Conservation (phyloP, 2,888 invertebrate genomes). For the Eurytoma adleriae region DNA sequence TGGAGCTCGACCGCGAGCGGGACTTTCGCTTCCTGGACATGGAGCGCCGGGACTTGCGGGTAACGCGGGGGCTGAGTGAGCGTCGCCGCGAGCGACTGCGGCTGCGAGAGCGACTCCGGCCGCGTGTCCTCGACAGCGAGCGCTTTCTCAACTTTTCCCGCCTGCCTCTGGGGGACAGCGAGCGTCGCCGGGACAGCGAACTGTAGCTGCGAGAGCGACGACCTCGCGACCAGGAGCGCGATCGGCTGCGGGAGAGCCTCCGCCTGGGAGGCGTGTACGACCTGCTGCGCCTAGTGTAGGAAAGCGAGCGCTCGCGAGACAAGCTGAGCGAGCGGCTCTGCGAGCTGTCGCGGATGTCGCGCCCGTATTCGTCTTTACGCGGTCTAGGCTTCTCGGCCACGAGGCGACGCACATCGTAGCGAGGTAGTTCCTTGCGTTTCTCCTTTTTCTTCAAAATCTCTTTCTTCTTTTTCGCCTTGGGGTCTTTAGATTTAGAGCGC, state of each 20-base stretch:
- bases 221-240: conserved; percentile 61
- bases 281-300: conserved; percentile 66
- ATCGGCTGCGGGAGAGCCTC: conserved; percentile 36
- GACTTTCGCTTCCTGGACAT: conserved; percentile 53
- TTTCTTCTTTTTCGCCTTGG: conserved; percentile 72
- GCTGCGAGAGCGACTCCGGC: conserved; percentile 59
- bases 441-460: conserved; percentile 76
- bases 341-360: conserved; percentile 79
- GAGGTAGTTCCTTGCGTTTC: conserved; percentile 87
- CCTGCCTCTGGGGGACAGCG: conserved; percentile 63
- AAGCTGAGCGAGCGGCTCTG: conserved; percentile 65
- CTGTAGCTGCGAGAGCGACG: conserved; percentile 67
- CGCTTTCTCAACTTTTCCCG: conserved; percentile 60
- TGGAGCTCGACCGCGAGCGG: conserved; percentile 60
- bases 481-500: conserved; percentile 72
- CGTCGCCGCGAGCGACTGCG: conserved; percentile 40
- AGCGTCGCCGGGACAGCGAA: conserved; percentile 56
- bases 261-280: conserved; percentile 21
- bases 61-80: too few species aligned
- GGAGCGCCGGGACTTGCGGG: conserved; percentile 16
- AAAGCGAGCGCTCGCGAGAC: conserved; percentile 69
- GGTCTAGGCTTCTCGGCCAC: conserved; percentile 83
- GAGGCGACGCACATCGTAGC: conserved; percentile 89
- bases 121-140: conserved; percentile 59
- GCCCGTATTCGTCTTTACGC: conserved; percentile 87